Percentiles rank a stretch among this genome's conserved stretches.
phyloP scores from a whole-genome alignment of 2,888 invertebrate species.

The Xestoiulus laeticollis region DNA sequence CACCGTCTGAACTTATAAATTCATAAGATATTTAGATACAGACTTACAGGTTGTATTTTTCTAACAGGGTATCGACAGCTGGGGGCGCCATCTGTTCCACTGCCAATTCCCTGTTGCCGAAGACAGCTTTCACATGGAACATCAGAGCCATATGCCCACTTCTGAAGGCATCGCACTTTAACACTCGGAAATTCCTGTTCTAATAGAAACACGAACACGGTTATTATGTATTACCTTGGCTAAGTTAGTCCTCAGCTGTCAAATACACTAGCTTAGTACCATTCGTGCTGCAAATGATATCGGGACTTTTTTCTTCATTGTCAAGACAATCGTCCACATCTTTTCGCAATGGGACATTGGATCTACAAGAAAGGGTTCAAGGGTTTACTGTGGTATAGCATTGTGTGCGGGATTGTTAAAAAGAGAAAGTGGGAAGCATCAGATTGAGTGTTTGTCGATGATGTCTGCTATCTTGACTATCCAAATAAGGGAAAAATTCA shows the following conservation, averaged over 20 bases:
- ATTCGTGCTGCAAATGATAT: conserved; percentile 70
- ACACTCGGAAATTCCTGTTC: conserved; percentile 55
- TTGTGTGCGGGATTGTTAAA: too few relatives aligned
- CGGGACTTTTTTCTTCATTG: conserved; percentile 71
- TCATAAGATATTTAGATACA: too few relatives aligned
- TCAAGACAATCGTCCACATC: conserved; percentile 60
- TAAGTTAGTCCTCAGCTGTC: too few relatives aligned
- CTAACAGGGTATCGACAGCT: conserved; percentile 43
- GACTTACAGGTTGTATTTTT: conserved; percentile 53
- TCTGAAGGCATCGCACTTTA: conserved; percentile 53
- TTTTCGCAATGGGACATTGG: conserved; percentile 55
- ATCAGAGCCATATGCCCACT: conserved; percentile 52
- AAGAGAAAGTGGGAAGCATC: too few relatives aligned
- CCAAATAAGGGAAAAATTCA: too few relatives aligned
- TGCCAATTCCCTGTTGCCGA: conserved; percentile 25
- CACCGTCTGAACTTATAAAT: too few relatives aligned
- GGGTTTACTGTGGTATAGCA: background rate
- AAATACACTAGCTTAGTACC: too few relatives aligned
- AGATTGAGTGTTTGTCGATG: too few relatives aligned
- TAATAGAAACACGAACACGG: conserved; percentile 14
- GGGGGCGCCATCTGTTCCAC: background rate
- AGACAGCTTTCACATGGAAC: conserved; percentile 52
- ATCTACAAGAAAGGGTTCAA: conserved; percentile 44
- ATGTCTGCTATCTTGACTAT: too few relatives aligned
- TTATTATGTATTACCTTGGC: too few relatives aligned